Percentiles rank a stretch among this genome's conserved stretches.
Conservation (phyloP, 2,797 vertebrate species). For the Eospalax fontanierii region DNA sequence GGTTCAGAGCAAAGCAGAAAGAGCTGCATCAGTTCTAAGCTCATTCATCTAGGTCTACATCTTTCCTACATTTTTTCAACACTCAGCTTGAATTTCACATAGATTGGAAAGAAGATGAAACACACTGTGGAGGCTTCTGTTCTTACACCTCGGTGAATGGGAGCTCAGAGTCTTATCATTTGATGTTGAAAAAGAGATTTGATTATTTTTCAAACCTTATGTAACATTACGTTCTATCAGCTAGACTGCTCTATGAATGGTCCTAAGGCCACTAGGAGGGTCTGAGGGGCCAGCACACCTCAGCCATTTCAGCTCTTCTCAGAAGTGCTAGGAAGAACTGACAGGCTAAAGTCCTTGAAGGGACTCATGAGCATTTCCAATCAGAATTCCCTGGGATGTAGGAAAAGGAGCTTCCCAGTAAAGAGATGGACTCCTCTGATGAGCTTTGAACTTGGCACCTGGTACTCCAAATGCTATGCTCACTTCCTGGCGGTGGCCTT, state of each 20-base stretch:
- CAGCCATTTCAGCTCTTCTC: neutral
- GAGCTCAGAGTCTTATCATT: neutral
- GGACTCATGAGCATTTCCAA: neutral
- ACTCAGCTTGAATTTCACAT: neutral
- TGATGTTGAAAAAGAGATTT: conserved; percentile 1
- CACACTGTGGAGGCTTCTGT: neutral
- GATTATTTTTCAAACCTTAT: neutral
- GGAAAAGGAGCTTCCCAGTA: neutral
- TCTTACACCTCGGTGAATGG: neutral
- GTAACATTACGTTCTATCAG: neutral
- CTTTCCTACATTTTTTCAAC: neutral
- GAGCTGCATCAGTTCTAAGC: neutral
- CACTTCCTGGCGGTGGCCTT: neutral
- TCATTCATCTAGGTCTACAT: accelerated
- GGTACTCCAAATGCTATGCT: too few species aligned
- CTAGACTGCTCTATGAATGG: neutral
- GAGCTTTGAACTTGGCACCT: neutral
- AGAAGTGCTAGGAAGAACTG: neutral
- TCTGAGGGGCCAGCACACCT: neutral
- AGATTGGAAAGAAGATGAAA: neutral
- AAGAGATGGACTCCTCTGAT: neutral
- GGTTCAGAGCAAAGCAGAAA: neutral
- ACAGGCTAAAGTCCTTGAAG: neutral
- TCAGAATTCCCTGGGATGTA: neutral
- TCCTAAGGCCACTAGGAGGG: neutral